Conservation (phyloP, 92 coral and sea anemone species). For the Muricea muricata region DNA sequence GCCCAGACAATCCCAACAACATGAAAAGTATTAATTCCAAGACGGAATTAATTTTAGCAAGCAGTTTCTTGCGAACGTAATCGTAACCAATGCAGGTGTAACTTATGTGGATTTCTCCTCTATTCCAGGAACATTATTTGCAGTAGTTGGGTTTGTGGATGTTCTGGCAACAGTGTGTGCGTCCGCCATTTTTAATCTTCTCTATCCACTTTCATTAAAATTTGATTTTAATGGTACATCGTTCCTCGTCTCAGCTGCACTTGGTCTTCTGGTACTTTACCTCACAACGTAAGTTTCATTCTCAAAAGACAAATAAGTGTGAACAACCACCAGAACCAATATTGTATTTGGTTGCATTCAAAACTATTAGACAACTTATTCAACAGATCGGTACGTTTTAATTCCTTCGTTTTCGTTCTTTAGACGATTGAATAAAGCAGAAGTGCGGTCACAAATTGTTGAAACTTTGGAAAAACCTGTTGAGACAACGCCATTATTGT, state of each 20-base stretch:
- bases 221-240: slow-evolving; percentile 71
- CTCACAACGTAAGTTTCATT: slow-evolving; percentile 13
- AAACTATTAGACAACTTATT: background rate
- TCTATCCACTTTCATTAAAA: slow-evolving; percentile 76
- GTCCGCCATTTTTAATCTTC: slow-evolving; percentile 67
- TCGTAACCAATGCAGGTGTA: too few species aligned
- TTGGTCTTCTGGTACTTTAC: slow-evolving; percentile 24
- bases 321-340: too few species aligned
- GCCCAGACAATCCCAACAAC: too few species aligned
- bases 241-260: slow-evolving; percentile 20
- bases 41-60: too few species aligned
- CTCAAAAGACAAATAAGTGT: too few species aligned
- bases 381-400: background rate
- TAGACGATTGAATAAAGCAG: background rate
- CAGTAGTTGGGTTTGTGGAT: slow-evolving; percentile 66
- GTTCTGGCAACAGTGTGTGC: slow-evolving; percentile 69
- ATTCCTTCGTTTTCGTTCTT: background rate
- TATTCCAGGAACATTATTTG: slow-evolving; percentile 75
- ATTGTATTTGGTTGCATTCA: too few species aligned
- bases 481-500: background rate
- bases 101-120: background rate
- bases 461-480: background rate
- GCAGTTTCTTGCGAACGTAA: too few species aligned
- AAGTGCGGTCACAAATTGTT: background rate
- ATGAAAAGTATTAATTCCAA: too few species aligned